Conservation (phyloP, 2,888 invertebrate genomes). For the Cephus runcator region DNA sequence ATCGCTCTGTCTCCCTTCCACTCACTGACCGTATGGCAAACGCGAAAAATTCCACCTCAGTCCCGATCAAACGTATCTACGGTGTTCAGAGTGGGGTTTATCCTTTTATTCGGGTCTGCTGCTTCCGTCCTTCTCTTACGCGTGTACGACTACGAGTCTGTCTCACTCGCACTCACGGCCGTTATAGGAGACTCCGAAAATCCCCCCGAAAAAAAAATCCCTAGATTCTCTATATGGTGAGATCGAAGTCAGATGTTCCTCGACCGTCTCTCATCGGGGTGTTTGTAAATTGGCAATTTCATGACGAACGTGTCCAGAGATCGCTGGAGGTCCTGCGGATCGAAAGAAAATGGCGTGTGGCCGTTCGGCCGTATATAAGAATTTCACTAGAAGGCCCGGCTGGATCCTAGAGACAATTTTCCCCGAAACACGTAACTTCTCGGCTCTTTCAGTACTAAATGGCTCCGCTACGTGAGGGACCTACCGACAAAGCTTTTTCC, state of each 20-base stretch:
- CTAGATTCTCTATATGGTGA: neutral
- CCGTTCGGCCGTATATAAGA: neutral
- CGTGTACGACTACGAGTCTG: no score
- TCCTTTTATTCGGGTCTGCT: no score
- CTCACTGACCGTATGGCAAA: no score
- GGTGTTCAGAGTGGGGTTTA: no score
- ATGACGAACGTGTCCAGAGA: neutral
- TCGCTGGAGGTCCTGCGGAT: neutral
- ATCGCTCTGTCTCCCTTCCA: no score
- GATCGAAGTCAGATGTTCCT: neutral
- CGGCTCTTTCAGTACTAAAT: constrained; percentile 39
- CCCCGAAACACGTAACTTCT: constrained; percentile 32
- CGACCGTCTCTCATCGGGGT: neutral
- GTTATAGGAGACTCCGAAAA: no score
- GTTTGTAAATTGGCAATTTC: neutral
- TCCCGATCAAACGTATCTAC: no score
- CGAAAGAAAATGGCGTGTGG: neutral
- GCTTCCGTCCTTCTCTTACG: no score
- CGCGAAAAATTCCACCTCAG: no score
- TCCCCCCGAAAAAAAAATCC: no score
- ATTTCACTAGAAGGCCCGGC: neutral
- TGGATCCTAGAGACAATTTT: constrained; percentile 31
- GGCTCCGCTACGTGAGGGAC: constrained; percentile 41
- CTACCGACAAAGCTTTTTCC: constrained; percentile 31
- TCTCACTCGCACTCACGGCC: no score